Evolutionary conservation across 1,140 invertebrate species (phyloP).

Genomic region (Helicorthomorpha holstii): DNA sequence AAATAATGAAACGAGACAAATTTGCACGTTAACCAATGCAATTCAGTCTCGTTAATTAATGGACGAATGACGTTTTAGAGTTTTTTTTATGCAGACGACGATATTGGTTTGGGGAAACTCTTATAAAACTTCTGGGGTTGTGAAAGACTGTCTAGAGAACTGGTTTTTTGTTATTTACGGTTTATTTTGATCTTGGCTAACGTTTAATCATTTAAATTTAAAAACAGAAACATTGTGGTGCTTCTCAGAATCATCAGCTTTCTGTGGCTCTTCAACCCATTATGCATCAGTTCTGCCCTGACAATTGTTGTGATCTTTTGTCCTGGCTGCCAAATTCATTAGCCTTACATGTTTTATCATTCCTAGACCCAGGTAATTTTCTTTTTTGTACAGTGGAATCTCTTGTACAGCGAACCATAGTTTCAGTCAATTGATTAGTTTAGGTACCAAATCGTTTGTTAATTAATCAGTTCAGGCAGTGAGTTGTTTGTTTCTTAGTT

Average conservation of each 20-base stretch:
- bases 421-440: not conserved
- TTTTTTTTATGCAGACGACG: too few species aligned
- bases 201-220: constrained; percentile 8
- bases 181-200: not conserved
- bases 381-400: not conserved
- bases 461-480: too few species aligned
- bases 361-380: constrained; percentile 30
- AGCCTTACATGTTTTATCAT: constrained; percentile 29
- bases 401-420: not conserved
- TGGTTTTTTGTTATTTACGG: constrained; percentile 2
- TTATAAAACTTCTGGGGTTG: too few species aligned
- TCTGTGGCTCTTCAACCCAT: constrained; percentile 26
- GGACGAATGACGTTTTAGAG: too few species aligned
- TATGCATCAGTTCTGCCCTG: constrained; percentile 29
- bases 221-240: constrained; percentile 24
- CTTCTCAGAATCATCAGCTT: constrained; percentile 28
- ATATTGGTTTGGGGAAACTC: too few species aligned
- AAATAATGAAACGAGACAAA: too few species aligned
- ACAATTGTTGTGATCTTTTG: constrained; percentile 31
- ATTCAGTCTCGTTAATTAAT: too few species aligned
- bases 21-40: too few species aligned
- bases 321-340: constrained; percentile 28
- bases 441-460: constrained; percentile 8
- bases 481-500: too few species aligned
- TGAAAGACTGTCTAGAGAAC: not conserved